Evolutionary conservation across 2,113 vertebrate species (phyloP), one percentile per base, ranked within the genome.

Genomic region (Grammomys dolichurus): DNA sequence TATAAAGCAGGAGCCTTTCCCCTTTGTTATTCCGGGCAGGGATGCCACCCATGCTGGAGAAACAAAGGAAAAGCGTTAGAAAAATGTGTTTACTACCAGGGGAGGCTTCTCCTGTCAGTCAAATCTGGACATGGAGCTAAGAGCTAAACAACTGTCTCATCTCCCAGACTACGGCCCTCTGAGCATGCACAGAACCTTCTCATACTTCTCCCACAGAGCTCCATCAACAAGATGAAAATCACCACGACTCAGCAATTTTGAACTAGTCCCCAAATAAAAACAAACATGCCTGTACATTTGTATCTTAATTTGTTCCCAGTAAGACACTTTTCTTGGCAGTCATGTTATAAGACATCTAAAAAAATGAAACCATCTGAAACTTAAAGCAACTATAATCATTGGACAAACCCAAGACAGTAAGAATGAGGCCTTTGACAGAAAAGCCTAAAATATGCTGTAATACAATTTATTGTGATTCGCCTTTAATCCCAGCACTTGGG

Each of bases 41-140:
- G 89, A 99, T 99, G 2, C 99, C 99, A 3, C 99, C 99, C 99
- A 99, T 99, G 96, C 99, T 99, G 96, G 43, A 4, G n/a, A 89
- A 82, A 91, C 8, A 97, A 76, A 60, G 81, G 17, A 46, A 31
- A 89, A 87, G 11, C 56, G 46, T 89, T 72, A 96, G 88, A 73
- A 78, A 69, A 48, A 77, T 22, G 67, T 67, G 67, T n/a, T 46
- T 19, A 33, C 82, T 82, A 60, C 69, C 46, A 28, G 11, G 10
- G 80, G 20, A 70, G 36, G 31, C 19, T 69, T 58, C 92, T 92
- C 17, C 5, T 20, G 81, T 36, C 2, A 76, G 73, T 81, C 77
- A 73, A 65, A 88, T 58, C 73, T 56, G 43, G 20, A 87, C 20
- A 90, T 5, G 28, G 22, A 90, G 80, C 4, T 89, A 8, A 86